Evolutionary conservation across 2,113 vertebrate species (phyloP), one percentile per base, ranked within the genome.

Genomic region (Platichthys stellatus): DNA sequence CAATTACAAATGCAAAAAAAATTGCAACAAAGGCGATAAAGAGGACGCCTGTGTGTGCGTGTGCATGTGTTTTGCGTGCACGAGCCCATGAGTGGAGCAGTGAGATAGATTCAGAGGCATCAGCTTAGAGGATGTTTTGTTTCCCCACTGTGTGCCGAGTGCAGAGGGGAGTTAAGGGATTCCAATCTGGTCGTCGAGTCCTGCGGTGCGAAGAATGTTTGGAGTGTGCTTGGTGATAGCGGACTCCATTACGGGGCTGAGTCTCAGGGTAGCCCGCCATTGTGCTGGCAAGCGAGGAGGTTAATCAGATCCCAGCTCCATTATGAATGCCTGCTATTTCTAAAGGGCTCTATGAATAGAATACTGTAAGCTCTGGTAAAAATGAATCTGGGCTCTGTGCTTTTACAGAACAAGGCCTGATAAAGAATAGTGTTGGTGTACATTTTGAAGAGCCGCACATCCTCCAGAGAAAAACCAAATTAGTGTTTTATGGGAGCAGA

Each of bases 251-350:
- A 91, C 91, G 75, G 81, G 80, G 81, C 90, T 70, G 89, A 92
- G 87, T 92, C 92, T 93, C 93, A 84, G 90, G 89, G 91, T 91
- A 93, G 89, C 71, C 88, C 82, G 87, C 85, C 80, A 91, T 94
- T 93, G 92, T 92, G 89, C 72, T 67, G 61, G 86, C 83, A 85
- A 90, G 91, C 88, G 76, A 88, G 82, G 88, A 93, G 93, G 93
- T 93, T 94, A 94, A 94, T 94, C 91, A 94, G 93, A 93, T 93
- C 92, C 88, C 63, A 76, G 81, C 85, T 89, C 87, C 80, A 91
- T 92, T 92, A 93, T 92, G 86, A 91, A 87, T 69, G 87, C 86
- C 83, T 68, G 88, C 88, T 92, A 83, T 89, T 91, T 92, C 86
- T 80, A 94, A 93, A 90, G 90, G 87, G 79, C 78, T 86, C 88